Conservation (phyloP, 2,888 invertebrate species). For the Augochlorella aurata region DNA sequence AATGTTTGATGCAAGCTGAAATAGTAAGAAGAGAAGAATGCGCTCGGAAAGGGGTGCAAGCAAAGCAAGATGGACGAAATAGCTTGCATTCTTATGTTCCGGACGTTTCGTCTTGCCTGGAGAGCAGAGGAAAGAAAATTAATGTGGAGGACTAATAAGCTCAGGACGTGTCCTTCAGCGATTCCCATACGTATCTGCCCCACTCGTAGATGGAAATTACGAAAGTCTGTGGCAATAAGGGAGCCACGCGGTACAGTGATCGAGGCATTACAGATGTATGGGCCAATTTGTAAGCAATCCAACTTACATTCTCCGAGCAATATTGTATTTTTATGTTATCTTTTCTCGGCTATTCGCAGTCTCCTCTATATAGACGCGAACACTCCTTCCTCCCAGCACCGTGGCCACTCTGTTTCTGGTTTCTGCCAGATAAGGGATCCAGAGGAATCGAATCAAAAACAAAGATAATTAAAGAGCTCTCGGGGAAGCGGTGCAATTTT, state of each 20-base stretch:
- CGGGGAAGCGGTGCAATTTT: not conserved
- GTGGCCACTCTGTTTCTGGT: conserved; percentile 9
- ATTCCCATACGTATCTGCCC: conserved; percentile 58
- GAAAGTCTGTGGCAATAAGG: conserved; percentile 68
- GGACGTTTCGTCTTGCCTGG: conserved; percentile 36
- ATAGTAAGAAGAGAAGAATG: not conserved
- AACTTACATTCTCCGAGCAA: conserved; percentile 79
- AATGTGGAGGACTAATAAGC: conserved; percentile 65
- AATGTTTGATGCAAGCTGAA: not conserved
- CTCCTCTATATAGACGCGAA: conserved; percentile 1
- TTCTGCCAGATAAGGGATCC: conserved; percentile 23
- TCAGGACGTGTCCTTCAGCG: conserved; percentile 61
- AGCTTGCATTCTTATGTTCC: not conserved
- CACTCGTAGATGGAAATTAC: conserved; percentile 75
- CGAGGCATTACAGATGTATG: conserved; percentile 81
- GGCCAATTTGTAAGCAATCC: conserved; percentile 82
- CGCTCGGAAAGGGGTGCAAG: not conserved
- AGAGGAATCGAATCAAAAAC: conserved; percentile 23
- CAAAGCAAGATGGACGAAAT: not conserved
- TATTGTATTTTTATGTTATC: conserved; percentile 80
- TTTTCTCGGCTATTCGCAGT: conserved; percentile 60
- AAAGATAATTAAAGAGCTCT: conserved; percentile 14
- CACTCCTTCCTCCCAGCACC: not conserved
- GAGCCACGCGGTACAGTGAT: conserved; percentile 72
- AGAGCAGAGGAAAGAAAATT: conserved; percentile 59